Conservation (phyloP, 2,113 vertebrate species). For the Ardeotis arabs region DNA sequence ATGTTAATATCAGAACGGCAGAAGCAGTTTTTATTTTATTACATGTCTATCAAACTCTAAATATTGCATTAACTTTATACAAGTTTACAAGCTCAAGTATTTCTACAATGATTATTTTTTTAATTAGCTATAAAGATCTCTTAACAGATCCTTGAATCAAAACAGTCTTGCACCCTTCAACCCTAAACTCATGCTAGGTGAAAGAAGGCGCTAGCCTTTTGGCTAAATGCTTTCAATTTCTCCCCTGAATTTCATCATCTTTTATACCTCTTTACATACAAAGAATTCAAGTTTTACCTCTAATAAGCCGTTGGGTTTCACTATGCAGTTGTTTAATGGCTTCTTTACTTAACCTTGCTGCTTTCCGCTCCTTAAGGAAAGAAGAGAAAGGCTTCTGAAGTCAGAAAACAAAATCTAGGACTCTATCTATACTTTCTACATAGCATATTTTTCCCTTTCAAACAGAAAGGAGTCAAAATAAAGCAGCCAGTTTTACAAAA, state of each 20-base stretch:
- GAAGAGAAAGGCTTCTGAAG: constrained; percentile 30
- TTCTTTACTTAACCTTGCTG: constrained; percentile 90
- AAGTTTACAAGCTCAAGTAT: neutral
- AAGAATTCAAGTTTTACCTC: constrained; percentile 80
- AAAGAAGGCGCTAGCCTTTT: neutral
- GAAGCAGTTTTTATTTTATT: neutral
- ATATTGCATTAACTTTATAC: neutral
- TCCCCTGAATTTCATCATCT: neutral
- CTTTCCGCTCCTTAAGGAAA: constrained; percentile 88
- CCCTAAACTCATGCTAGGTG: neutral
- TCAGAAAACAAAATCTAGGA: neutral
- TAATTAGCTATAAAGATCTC: neutral
- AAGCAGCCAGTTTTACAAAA: neutral
- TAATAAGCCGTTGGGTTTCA: constrained; percentile 90
- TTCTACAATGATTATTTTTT: neutral
- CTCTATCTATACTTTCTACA: neutral
- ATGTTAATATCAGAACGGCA: neutral
- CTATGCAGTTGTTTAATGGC: constrained; percentile 93
- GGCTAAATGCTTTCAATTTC: neutral
- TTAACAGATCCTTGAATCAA: neutral
- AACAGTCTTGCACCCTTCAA: neutral
- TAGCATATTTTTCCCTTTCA: neutral
- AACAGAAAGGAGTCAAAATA: neutral
- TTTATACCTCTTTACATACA: neutral
- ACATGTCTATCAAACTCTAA: neutral